Evolutionary conservation across 2,888 invertebrate species (phyloP).

Genomic region (Caradrina clavipalpis): DNA sequence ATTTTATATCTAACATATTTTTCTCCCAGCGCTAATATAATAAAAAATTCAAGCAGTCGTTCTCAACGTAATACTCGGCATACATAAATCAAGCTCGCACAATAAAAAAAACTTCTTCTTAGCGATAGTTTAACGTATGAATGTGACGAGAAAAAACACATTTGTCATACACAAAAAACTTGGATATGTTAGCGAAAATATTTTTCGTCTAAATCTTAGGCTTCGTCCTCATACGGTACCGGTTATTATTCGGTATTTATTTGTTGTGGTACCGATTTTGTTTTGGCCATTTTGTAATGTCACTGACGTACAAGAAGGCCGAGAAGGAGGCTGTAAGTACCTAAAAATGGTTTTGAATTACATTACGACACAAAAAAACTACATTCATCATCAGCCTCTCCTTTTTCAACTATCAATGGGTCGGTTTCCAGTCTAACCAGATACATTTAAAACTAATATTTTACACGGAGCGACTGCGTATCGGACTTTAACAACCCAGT

Average conservation of each 20-base stretch:
- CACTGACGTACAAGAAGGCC: no score
- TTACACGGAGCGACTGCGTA: no score
- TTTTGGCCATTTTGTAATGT: no score
- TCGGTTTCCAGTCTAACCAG: no score
- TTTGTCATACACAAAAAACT: constrained; percentile 34
- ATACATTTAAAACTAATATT: no score
- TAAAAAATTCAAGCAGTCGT: constrained; percentile 51
- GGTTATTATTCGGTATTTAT: neutral
- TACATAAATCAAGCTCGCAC: constrained; percentile 46
- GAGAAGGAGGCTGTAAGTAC: no score
- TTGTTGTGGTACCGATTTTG: no score
- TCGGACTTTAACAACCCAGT: no score
- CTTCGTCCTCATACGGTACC: neutral
- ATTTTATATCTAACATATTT: constrained; percentile 45
- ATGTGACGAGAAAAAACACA: constrained; percentile 47
- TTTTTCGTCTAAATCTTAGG: constrained; percentile 20
- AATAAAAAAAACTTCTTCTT: constrained; percentile 44
- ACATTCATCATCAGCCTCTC: no score
- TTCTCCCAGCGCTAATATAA: constrained; percentile 35
- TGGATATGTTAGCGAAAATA: constrained; percentile 26
- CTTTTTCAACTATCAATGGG: no score
- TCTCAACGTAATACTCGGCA: constrained; percentile 18
- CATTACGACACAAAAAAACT: no score
- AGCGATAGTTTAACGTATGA: constrained; percentile 48
- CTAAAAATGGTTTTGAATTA: no score